Conservation (phyloP, 2,113 vertebrate genomes). For the Columba janthina region DNA sequence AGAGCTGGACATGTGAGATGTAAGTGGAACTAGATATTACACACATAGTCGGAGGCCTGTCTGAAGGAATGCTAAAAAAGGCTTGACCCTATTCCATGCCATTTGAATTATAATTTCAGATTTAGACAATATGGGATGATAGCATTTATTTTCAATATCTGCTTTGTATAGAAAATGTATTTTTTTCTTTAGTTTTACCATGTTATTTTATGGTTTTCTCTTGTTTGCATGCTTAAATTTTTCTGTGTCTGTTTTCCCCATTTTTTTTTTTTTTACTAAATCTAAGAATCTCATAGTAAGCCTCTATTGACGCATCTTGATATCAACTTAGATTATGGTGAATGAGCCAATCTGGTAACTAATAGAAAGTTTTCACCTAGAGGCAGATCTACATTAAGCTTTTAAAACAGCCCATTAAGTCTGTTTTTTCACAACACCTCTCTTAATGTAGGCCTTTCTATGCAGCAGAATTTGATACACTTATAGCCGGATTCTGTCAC, state of each 20-base stretch:
- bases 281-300: neutral
- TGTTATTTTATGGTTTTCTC: neutral
- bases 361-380: neutral
- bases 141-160: neutral
- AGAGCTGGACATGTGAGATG: neutral
- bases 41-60: neutral
- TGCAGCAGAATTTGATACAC: neutral
- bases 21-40: neutral
- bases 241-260: neutral
- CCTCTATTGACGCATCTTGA: neutral
- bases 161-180: neutral
- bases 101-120: neutral
- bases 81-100: neutral
- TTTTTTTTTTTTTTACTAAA: too few species aligned
- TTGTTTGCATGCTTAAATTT: neutral
- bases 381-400: neutral
- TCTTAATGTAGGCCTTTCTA: too few species aligned
- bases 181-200: neutral
- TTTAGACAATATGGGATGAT: rapidly evolving
- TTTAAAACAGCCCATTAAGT: neutral
- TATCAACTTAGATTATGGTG: neutral
- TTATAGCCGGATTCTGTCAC: neutral
- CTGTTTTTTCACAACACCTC: neutral
- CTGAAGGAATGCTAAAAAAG: neutral
- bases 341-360: neutral